Conservation (phyloP, 1,140 invertebrate species). For the Oryctes rhinoceros region DNA sequence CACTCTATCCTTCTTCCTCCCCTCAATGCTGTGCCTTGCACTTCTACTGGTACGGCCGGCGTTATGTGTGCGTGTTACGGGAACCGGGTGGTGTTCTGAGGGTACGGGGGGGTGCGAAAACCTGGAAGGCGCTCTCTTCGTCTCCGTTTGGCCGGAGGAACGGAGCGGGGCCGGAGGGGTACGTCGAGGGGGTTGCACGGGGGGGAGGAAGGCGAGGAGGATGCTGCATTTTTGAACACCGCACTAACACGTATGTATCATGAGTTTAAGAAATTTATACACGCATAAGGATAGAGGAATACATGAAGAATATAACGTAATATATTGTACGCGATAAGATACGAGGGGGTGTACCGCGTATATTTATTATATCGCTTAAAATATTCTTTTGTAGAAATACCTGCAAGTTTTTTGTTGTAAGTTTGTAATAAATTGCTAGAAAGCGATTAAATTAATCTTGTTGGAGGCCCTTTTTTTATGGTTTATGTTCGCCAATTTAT, state of each 20-base stretch:
- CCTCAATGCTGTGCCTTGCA: background rate
- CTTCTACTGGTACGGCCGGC: background rate
- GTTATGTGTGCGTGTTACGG: background rate
- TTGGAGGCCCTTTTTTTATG: no score
- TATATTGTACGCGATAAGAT: no score
- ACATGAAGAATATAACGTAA: no score
- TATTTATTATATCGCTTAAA: no score
- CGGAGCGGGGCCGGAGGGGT: conserved; percentile 34
- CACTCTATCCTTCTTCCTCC: background rate
- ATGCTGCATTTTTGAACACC: conserved; percentile 49
- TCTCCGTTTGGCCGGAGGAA: conserved; percentile 46
- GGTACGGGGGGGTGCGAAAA: background rate
- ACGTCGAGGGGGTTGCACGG: background rate
- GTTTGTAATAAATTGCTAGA: no score
- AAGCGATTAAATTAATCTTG: no score
- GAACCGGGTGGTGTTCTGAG: background rate
- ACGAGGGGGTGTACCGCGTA: no score
- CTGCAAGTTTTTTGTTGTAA: no score
- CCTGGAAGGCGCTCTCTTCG: conserved; percentile 19
- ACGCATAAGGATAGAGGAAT: no score
- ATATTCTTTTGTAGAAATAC: no score
- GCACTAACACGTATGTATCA: conserved; percentile 20
- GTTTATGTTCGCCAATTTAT: no score
- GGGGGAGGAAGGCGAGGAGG: conserved; percentile 4
- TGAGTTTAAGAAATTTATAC: no score